phyloP scores from a whole-genome alignment of 2,888 invertebrate species.

The Platerodrilus igneus region DNA sequence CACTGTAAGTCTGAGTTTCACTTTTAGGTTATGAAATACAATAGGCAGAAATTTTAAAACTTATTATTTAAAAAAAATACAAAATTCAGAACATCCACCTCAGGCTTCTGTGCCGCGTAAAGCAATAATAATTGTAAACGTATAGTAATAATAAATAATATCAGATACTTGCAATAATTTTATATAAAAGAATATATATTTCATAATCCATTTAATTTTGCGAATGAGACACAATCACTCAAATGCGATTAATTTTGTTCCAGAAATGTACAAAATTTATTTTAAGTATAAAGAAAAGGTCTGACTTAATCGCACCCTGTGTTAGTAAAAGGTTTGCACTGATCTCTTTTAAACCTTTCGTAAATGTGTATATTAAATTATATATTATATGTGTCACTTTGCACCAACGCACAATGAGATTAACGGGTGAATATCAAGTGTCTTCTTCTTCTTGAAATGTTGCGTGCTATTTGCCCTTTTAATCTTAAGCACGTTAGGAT shows the following conservation, averaged over 20 bases:
- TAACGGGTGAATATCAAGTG: constrained; percentile 4
- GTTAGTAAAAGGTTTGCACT: constrained; percentile 36
- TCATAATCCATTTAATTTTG: constrained; percentile 17
- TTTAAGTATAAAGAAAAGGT: no score
- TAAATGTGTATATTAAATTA: constrained; percentile 39
- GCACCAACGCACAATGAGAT: constrained; percentile 42
- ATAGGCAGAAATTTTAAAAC: no score
- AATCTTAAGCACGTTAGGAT: constrained; percentile 34
- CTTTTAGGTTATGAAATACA: no score
- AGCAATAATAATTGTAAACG: constrained; percentile 30
- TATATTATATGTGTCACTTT: constrained; percentile 38
- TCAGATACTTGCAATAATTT: constrained; percentile 42
- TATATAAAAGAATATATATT: constrained; percentile 25
- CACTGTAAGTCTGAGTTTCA: no score
- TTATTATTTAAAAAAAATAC: no score
- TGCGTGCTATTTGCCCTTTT: constrained; percentile 1
- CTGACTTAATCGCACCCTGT: constrained; percentile 32
- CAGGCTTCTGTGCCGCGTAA: no score
- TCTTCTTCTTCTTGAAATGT: not conserved
- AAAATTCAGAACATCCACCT: no score
- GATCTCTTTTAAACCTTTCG: constrained; percentile 40
- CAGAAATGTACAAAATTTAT: no score
- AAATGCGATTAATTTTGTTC: no score
- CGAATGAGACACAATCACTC: constrained; percentile 44
- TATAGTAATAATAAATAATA: constrained; percentile 41